phyloP scores from a whole-genome alignment of 2,888 invertebrate species.

The Phytoseiulus persimilis region DNA sequence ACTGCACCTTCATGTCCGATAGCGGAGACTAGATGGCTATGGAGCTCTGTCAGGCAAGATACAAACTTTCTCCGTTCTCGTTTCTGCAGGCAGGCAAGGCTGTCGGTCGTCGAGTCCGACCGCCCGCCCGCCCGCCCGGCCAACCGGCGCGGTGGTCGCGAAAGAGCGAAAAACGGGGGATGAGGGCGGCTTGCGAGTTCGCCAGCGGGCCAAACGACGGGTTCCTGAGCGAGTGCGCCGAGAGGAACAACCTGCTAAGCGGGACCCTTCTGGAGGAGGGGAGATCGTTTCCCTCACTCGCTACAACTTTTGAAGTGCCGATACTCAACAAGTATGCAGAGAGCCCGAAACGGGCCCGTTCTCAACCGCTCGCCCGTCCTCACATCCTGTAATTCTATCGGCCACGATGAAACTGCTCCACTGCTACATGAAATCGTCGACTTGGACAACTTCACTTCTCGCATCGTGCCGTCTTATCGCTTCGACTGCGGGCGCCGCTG shows the following conservation, averaged over 20 bases:
- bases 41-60: neutral
- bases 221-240: neutral
- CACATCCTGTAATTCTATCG: neutral
- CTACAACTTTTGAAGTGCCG: neutral
- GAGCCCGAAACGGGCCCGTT: neutral
- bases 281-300: neutral
- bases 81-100: neutral
- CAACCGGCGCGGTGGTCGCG: neutral
- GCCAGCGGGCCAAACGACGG: neutral
- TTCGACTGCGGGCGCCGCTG: neutral
- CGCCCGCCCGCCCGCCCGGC: neutral
- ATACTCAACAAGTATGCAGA: neutral
- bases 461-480: neutral
- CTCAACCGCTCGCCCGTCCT: neutral
- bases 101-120: neutral
- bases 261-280: neutral
- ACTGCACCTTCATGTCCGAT: neutral
- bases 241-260: neutral
- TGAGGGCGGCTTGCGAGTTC: neutral
- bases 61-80: neutral
- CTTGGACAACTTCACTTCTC: neutral
- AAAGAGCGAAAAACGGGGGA: neutral
- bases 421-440: neutral
- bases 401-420: neutral
- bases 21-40: neutral